These are phyloP conservation scores for Cephus pulcher DNA, from an alignment of 2,888 invertebrate genomes.

Conservation along the genomic window DNA sequence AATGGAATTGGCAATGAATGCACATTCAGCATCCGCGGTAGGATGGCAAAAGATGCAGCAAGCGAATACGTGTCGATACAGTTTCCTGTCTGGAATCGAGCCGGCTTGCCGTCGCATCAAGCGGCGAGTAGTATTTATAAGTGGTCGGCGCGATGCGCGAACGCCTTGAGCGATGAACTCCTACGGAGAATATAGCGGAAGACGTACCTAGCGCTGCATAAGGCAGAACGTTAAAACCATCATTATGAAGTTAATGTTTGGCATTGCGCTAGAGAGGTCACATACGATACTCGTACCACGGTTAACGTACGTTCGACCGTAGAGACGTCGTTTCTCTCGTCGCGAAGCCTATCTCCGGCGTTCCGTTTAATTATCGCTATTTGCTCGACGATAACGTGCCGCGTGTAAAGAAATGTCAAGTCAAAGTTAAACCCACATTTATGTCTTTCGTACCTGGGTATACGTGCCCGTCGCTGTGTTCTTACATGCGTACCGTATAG, in stretches of 20 bases:
- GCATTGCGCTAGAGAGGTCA: background rate
- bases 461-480: too few relatives aligned
- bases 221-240: background rate
- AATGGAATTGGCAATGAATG: slow-evolving; percentile 51
- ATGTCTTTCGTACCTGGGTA: background rate
- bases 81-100: slow-evolving; percentile 27
- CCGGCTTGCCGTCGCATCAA: background rate
- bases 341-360: background rate
- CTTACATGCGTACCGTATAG: too few relatives aligned
- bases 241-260: background rate
- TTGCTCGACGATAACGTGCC: background rate
- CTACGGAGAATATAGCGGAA: background rate
- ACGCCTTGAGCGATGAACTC: slow-evolving; percentile 1
- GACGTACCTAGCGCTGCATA: background rate
- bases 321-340: background rate
- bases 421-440: background rate
- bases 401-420: background rate
- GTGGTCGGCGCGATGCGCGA: slow-evolving; percentile 20
- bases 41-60: slow-evolving; percentile 38
- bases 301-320: too few relatives aligned
- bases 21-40: slow-evolving; percentile 42
- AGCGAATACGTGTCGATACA: slow-evolving; percentile 40
- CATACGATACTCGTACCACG: background rate
- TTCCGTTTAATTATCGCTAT: background rate
- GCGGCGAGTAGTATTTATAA: background rate